Conservation (phyloP, 2,888 invertebrate genomes). For the Trachelus tabidus region DNA sequence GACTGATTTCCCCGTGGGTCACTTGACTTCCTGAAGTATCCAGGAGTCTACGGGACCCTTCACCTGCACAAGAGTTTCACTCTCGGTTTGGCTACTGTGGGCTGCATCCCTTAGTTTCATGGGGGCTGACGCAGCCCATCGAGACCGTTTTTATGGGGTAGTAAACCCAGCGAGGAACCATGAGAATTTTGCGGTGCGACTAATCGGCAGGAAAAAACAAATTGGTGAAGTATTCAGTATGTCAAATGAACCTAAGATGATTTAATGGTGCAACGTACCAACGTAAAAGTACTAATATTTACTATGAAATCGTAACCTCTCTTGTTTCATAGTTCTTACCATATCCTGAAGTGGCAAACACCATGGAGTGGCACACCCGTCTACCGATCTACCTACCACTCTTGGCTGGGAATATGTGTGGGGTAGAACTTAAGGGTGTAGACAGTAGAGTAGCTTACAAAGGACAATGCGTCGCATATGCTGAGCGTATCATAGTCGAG, state of each 20-base stretch:
- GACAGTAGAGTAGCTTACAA: neutral
- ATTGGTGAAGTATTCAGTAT: neutral
- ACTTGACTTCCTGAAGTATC: conserved; percentile 15
- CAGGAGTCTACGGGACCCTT: neutral
- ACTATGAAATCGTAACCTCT: neutral
- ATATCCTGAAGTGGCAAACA: neutral
- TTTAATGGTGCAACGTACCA: neutral
- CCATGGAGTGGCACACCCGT: neutral
- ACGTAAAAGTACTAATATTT: neutral
- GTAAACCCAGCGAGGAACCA: neutral
- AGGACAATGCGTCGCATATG: conserved; percentile 56
- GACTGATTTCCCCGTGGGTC: conserved; percentile 25
- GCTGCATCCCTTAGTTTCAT: neutral
- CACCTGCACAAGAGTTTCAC: neutral
- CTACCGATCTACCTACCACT: neutral
- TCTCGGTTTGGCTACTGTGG: neutral
- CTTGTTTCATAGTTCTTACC: neutral
- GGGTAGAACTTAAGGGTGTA: neutral
- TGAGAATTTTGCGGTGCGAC: neutral
- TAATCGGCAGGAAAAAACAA: neutral
- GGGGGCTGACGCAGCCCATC: neutral
- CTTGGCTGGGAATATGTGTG: neutral
- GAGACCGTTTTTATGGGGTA: neutral
- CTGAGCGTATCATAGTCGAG: conserved; percentile 52
- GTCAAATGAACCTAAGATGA: neutral